phyloP scores from a whole-genome alignment of 2,113 vertebrate genomes.

The Mobula birostris region DNA sequence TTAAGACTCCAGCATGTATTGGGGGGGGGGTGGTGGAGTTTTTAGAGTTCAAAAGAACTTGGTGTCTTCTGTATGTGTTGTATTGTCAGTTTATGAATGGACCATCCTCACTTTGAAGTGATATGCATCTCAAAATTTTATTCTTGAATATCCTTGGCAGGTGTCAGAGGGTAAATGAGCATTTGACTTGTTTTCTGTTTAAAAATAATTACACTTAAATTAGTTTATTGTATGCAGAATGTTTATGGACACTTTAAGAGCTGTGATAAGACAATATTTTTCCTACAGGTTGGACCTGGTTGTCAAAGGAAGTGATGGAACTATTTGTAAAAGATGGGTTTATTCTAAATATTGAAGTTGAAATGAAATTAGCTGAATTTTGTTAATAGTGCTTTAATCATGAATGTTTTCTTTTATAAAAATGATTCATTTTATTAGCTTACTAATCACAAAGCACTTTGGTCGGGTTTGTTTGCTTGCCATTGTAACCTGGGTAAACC shows the following conservation, averaged over 20 bases:
- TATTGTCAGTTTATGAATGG: not conserved
- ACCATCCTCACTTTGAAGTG: not conserved
- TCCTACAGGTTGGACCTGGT: not conserved
- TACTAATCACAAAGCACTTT: not conserved
- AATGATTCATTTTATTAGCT: not conserved
- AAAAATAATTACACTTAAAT: not conserved
- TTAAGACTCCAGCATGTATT: not conserved
- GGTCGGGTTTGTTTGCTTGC: not conserved
- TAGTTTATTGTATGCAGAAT: not conserved
- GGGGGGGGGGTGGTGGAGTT: too few species aligned
- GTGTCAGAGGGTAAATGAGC: not conserved
- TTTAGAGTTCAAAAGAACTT: not conserved
- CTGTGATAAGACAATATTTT: not conserved
- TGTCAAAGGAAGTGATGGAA: not conserved
- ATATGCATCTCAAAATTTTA: not conserved
- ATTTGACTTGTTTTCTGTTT: not conserved
- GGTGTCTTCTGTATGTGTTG: not conserved
- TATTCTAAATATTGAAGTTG: not conserved
- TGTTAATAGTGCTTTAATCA: not conserved
- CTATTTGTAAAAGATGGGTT: not conserved
- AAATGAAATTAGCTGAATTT: not conserved
- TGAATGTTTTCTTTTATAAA: not conserved
- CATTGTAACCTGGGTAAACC: not conserved
- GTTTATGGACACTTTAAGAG: not conserved
- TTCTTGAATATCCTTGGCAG: not conserved